Base-by-base conservation (phyloP, 2,888 invertebrate species). In the Teleogryllus oceanicus region DNA sequence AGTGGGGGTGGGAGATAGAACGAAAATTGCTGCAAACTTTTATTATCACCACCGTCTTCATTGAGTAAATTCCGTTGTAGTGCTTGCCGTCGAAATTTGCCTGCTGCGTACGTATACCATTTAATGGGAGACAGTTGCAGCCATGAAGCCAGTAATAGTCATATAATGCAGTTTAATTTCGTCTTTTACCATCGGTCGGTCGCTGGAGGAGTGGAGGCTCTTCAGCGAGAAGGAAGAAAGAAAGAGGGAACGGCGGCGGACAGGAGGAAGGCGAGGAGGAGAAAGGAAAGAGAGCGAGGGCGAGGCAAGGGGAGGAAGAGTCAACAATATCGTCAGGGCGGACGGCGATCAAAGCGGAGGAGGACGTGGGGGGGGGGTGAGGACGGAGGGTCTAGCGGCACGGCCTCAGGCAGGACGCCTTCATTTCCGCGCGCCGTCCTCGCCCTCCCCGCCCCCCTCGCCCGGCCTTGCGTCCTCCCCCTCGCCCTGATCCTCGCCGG, bases 141-240 rank as follows among this genome's bases (percentile, higher is more conserved):
- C 62, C 62, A 62, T 12, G 62, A 62, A 62, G 16, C 11, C n/a
- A 62, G 62, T 62, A 62, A 62, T 62, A 62, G 62, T 62, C 62
- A 62, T 62, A 62, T 62, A 62, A 62, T 62, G 62, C 62, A 62
- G 62, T 62, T 62, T 62, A 62, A 62, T 62, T 62, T 16, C 62
- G 62, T 62, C 62, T 62, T 62, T 62, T 62, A 62, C 62, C n/a
- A 62, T n/a, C 62, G 2, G 16, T 18, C 4, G 62, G 16, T 62
- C 62, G 2, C 16, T 18, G 12, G 62, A 62, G 62, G 62, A 62
- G 62, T n/a, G 13, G 62, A 18, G 3, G 13, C 62, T 62, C 37
- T 37, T 37, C 0, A 8, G 37, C 37, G 37, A 37, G 8, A 8
- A 11, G 18, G 18, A 13, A 18, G 62, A 12, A 62, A 62, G 62